Percentiles rank a stretch among this genome's conserved stretches.
Evolutionary conservation across 2,113 vertebrate genomes (phyloP).

Genomic region (Blennius ocellaris): DNA sequence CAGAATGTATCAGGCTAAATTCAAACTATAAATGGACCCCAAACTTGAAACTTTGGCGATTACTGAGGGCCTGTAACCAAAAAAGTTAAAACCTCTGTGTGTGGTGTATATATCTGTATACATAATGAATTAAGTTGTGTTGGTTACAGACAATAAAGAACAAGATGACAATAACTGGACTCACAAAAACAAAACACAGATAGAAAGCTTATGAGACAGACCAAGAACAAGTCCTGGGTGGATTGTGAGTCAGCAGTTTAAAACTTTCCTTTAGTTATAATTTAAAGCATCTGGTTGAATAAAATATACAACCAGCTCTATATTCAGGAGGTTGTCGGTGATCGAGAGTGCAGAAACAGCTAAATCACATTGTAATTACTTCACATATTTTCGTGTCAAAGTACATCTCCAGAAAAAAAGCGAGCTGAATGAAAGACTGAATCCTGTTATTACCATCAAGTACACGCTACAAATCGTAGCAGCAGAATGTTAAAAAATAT

Average conservation of each 20-base stretch:
- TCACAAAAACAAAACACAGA: background rate
- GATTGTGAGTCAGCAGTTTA: background rate
- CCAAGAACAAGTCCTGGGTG: background rate
- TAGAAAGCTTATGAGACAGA: background rate
- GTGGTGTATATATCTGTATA: no score
- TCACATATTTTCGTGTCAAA: slow-evolving; percentile 1
- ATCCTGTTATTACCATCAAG: slow-evolving; percentile 29
- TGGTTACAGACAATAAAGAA: no score
- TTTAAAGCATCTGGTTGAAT: no score
- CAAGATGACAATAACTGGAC: background rate
- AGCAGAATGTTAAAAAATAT: background rate
- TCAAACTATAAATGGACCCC: no score
- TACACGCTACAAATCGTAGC: background rate
- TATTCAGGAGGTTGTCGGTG: no score
- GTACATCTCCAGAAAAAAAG: background rate
- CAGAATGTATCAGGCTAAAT: no score
- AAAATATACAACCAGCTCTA: no score
- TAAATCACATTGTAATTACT: background rate
- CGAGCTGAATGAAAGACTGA: background rate
- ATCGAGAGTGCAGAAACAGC: background rate
- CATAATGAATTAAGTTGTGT: background rate
- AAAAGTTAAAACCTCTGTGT: no score
- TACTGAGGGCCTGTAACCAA: no score
- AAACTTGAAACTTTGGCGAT: no score
- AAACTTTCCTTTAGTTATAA: no score